Base-by-base conservation (phyloP, 2,797 vertebrate genomes). In the Sebastes baramenuke region DNA sequence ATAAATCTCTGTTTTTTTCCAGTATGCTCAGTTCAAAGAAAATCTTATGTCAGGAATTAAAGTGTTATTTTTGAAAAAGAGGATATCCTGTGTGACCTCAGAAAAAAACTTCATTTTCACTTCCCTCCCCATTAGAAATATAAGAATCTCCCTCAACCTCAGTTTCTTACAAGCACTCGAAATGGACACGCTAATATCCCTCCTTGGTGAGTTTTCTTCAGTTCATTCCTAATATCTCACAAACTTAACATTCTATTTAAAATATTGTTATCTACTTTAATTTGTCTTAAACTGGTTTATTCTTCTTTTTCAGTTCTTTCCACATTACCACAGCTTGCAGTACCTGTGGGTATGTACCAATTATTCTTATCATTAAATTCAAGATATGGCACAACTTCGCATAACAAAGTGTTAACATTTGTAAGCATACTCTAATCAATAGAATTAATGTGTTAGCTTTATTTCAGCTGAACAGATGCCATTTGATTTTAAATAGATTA, bases 191-290 rank as follows among this genome's bases (percentile, higher is more conserved):
- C 6, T 85, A 16, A 14, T 83, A 27, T 80, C 8, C 30, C 61
- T 92, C 20, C 65, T 93, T 0, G 82, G 95, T 96, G 83, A 95
- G 95, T 91, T 83, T 67, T 67, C 42, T n/a, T 68, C 52, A 9
- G 8, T 29, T 75, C 8, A 29, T 56, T 81, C 2, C 0, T 7
- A 55, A 4, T 20, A 10, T 22, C 4, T 67, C 46, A 72, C 1
- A 24, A 30, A 75, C 25, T 10, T 46, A 10, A 67, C n/a, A 22
- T n/a, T 65, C 3, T 56, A 6, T 69, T 25, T 71, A 3, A 52
- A 14, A 66, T 55, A 64, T 30, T 27, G 2, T 27, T 18, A 6
- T 67, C 7, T n/a, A n/a, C 38, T 5, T 55, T n/a, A 6, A 66
- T 32, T 73, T 60, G 5, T 75, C 29, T 76, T 9, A 70, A 8